Conservation (phyloP, 2,888 invertebrate genomes). For the Lasioglossum lativentre region DNA sequence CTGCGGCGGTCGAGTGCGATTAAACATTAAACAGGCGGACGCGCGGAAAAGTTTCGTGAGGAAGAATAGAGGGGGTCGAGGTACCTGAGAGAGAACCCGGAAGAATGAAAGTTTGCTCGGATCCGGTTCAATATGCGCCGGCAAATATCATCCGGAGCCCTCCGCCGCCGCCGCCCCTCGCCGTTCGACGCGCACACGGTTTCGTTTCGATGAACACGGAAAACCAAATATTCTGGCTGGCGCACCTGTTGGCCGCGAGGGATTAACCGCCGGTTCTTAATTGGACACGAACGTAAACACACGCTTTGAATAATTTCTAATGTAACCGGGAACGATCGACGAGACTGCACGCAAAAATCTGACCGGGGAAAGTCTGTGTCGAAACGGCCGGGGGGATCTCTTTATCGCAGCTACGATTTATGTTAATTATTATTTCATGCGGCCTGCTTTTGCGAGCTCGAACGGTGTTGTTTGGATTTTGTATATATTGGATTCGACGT, state of each 20-base stretch:
- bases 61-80: background rate
- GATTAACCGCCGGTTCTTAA: background rate
- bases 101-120: background rate
- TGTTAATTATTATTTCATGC: background rate
- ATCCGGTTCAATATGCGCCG: conserved; percentile 2
- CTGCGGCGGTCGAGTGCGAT: conserved; percentile 38
- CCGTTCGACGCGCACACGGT: background rate
- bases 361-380: background rate
- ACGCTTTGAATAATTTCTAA: background rate
- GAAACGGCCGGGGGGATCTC: background rate
- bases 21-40: conserved; percentile 63
- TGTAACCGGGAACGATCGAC: background rate
- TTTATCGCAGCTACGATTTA: background rate
- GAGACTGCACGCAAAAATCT: background rate
- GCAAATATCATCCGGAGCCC: background rate
- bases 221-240: background rate
- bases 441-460: background rate
- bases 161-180: too few relatives aligned
- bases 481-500: background rate
- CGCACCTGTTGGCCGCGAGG: conserved; percentile 2
- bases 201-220: background rate
- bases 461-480: background rate
- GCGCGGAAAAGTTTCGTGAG: conserved; percentile 43
- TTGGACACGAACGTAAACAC: background rate
- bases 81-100: background rate